Evolutionary conservation across 2,113 vertebrate genomes (phyloP).

Genomic region (Propithecus coquereli): DNA sequence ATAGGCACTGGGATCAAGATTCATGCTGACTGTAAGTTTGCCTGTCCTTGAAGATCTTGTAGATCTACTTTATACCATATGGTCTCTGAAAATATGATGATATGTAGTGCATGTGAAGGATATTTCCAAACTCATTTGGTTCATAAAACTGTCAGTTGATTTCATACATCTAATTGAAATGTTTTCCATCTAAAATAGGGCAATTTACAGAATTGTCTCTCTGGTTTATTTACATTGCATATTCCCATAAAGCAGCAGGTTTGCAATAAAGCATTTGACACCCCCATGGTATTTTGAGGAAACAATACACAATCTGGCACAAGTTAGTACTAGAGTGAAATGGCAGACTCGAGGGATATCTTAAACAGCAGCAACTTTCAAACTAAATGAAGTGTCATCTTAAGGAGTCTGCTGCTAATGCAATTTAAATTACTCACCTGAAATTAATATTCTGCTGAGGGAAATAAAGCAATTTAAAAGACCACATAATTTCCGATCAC

Average conservation of each 20-base stretch:
- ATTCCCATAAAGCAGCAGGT: conserved; percentile 53
- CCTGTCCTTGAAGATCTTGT: conserved; percentile 46
- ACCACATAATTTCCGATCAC: conserved; percentile 75
- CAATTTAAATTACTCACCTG: conserved; percentile 77
- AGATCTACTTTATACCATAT: conserved; percentile 35
- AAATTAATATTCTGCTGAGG: conserved; percentile 79
- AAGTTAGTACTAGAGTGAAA: conserved; percentile 69
- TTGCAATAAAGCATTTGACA: conserved; percentile 71
- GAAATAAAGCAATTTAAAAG: conserved; percentile 78
- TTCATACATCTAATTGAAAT: conserved; percentile 57
- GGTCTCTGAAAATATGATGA: conserved; percentile 35
- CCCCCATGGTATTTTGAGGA: conserved; percentile 64
- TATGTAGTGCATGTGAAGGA: conserved; percentile 24
- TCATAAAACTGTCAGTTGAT: conserved; percentile 66
- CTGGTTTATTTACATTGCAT: conserved; percentile 69
- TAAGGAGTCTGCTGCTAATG: conserved; percentile 68
- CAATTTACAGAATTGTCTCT: conserved; percentile 63
- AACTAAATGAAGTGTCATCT: conserved; percentile 72
- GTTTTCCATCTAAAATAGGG: conserved; percentile 48
- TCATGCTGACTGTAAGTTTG: neutral
- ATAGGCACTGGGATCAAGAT: neutral
- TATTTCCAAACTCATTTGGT: conserved; percentile 47
- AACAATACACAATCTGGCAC: conserved; percentile 72
- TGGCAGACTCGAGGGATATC: conserved; percentile 64
- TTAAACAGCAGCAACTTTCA: conserved; percentile 64